Evolutionary conservation across 2,113 vertebrate species (phyloP).

Genomic region (Marmota monax): DNA sequence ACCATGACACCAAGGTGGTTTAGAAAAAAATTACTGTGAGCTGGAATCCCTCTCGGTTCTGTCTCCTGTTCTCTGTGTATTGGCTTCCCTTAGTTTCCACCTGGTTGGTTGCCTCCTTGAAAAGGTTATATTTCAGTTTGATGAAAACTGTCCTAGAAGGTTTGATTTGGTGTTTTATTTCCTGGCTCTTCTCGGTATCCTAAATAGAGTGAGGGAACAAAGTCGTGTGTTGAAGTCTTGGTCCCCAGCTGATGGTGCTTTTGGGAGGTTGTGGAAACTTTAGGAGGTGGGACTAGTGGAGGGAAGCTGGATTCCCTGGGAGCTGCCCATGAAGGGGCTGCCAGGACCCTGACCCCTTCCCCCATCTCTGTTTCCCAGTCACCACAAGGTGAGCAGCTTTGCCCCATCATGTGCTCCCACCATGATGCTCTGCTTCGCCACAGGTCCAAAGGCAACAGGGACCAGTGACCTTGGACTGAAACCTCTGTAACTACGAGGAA

Average conservation of each 20-base stretch:
- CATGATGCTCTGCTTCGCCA: neutral
- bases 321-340: neutral
- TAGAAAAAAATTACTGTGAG: neutral
- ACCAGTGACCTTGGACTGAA: neutral
- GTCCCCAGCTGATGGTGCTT: neutral
- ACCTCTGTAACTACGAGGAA: neutral
- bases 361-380: neutral
- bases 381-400: neutral
- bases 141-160: neutral
- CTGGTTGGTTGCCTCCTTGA: neutral
- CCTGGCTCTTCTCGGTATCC: neutral
- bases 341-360: too few species aligned
- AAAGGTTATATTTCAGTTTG: neutral
- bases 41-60: neutral
- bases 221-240: neutral
- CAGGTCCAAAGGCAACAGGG: neutral
- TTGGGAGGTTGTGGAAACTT: neutral
- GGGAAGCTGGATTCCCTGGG: neutral
- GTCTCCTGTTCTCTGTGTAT: accelerated
- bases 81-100: neutral
- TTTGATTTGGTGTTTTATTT: neutral
- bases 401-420: neutral
- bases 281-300: neutral
- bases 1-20: neutral
- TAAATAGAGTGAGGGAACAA: too few species aligned